These are phyloP conservation scores for Drosophila pruinosa DNA, from an alignment of 1,140 invertebrate species.

Conservation along the genomic window DNA sequence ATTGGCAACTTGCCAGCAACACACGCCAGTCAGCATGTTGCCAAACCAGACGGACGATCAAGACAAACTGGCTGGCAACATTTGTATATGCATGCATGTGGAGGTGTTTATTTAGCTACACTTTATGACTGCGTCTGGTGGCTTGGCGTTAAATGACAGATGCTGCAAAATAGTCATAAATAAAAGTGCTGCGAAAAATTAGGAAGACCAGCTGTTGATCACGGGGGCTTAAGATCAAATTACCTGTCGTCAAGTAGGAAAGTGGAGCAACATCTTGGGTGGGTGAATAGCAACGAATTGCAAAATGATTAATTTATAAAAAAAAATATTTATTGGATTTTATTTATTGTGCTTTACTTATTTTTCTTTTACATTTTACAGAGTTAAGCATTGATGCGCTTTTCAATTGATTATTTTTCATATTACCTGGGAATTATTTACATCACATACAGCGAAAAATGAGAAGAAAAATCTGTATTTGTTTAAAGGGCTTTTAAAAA, in stretches of 20 bases:
- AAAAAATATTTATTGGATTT: no score
- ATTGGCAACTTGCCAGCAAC: constrained; percentile 37
- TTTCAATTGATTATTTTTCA: no score
- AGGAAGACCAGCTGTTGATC: constrained; percentile 7
- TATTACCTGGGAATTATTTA: no score
- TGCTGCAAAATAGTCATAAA: constrained; percentile 26
- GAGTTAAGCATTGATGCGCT: no score
- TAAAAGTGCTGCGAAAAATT: constrained; percentile 15
- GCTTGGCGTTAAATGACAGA: constrained; percentile 21
- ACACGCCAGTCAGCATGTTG: neutral
- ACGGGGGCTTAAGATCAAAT: neutral
- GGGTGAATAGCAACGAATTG: neutral
- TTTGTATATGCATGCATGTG: neutral
- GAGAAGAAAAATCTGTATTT: no score
- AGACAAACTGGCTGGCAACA: constrained; percentile 8
- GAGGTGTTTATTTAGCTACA: neutral
- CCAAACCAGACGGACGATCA: constrained; percentile 1
- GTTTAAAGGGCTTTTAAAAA: no score
- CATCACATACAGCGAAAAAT: no score
- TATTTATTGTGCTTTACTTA: no score
- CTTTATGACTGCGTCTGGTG: constrained; percentile 2
- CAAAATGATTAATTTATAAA: no score
- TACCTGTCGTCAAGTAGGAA: neutral
- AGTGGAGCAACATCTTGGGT: neutral
- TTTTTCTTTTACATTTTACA: neutral